Percentiles rank a stretch among this genome's conserved stretches.
These are phyloP conservation scores for Sciurus vulgaris DNA, from an alignment of 2,797 vertebrate species.

Conservation along the genomic window DNA sequence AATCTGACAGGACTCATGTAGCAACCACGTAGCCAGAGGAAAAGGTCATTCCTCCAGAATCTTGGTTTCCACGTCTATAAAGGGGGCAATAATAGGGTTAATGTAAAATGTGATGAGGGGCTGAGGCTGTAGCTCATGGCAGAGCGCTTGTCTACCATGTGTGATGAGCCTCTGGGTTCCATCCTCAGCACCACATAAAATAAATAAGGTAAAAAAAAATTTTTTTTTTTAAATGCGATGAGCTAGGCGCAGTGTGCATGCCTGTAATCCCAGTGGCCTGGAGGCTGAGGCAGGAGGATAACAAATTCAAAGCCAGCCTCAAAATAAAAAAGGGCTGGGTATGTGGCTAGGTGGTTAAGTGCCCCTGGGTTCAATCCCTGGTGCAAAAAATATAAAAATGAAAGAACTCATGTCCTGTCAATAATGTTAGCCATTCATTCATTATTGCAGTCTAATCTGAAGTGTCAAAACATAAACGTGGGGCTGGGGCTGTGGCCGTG, in stretches of 20 bases:
- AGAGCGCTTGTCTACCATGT: too few relatives aligned
- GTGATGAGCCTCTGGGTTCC: too few relatives aligned
- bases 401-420: not conserved
- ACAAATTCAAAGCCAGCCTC: too few relatives aligned
- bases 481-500: too few relatives aligned
- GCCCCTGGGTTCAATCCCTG: too few relatives aligned
- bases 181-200: too few relatives aligned
- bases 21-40: not conserved
- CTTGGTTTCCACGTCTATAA: not conserved
- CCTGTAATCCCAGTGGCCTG: not conserved
- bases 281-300: not conserved
- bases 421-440: not conserved
- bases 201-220: too few relatives aligned
- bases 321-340: too few relatives aligned
- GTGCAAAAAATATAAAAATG: not conserved
- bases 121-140: too few relatives aligned
- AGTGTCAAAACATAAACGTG: not conserved
- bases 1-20: not conserved
- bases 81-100: not conserved
- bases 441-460: not conserved
- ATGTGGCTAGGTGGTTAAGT: too few relatives aligned
- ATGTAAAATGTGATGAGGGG: not conserved
- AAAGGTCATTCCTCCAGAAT: not conserved
- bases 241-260: fast-evolving
- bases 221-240: too few relatives aligned